Evolutionary conservation across 2,113 vertebrate species (phyloP).

Genomic region (Perccottus glenii): DNA sequence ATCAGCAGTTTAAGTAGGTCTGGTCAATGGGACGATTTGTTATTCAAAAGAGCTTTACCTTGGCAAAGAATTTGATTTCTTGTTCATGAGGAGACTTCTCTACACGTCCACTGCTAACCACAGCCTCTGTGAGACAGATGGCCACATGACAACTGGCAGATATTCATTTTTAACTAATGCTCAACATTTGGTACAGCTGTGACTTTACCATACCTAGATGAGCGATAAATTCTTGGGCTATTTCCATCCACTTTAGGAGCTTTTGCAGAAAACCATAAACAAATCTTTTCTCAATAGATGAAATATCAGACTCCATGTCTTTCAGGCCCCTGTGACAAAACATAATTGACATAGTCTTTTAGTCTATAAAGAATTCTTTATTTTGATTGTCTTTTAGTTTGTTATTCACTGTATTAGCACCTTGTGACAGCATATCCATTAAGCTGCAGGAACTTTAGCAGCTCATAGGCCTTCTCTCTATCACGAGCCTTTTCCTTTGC

Average conservation of each 20-base stretch:
- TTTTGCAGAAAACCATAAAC: conserved; percentile 94
- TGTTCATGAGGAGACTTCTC: conserved; percentile 95
- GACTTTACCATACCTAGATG: conserved; percentile 82
- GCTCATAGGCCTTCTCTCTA: conserved; percentile 90
- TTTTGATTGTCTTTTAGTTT: too few relatives aligned
- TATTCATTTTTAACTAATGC: neutral
- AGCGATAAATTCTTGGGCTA: conserved; percentile 93
- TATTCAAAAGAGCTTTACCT: conserved; percentile 72
- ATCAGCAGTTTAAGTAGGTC: neutral
- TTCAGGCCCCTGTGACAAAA: conserved; percentile 84
- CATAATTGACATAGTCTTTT: neutral
- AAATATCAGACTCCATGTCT: conserved; percentile 94
- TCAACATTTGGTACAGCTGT: neutral
- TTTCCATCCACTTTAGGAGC: conserved; percentile 92
- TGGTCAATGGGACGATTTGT: neutral
- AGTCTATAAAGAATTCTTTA: too few relatives aligned
- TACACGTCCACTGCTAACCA: conserved; percentile 93
- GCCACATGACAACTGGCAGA: neutral
- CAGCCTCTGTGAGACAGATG: conserved; percentile 82
- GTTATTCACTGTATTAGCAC: conserved; percentile 49
- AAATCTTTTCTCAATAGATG: conserved; percentile 94
- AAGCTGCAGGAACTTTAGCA: conserved; percentile 92
- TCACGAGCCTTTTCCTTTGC: conserved; percentile 94
- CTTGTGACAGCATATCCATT: conserved; percentile 92
- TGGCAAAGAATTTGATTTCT: conserved; percentile 96